Base-by-base conservation (phyloP, 1,140 invertebrate genomes). In the Eriocheir sinensis region DNA sequence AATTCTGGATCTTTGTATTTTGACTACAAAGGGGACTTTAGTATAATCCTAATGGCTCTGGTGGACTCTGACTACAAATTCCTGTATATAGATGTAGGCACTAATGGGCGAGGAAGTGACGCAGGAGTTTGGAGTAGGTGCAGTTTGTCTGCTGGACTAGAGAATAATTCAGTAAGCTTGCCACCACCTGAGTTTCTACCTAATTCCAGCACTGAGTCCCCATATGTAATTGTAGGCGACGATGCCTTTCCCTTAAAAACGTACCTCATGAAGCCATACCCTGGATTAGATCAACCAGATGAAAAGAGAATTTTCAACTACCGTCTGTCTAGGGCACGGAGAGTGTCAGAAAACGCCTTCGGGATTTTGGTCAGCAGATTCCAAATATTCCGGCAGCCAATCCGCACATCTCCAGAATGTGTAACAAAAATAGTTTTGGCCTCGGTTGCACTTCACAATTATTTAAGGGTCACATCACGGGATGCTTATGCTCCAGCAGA, bases 221-320 rank as follows among this genome's bases (percentile, higher is more conserved):
- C 81, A 2, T 85, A 85, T 34, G 30, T 85, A 21, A 85, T 85
- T 40, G 81, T 34, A 32, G 81, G 81, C 21, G 81, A 85, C 34
- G 81, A 85, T 85, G 38, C 81, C 2, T 85, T 85, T 27, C 81
- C 81, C 3, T 30, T 85, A 9, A 85, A 85, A 21, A 85, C 81
- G 3, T 85, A 85, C 81, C 81, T 85, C 9, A 85, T 85, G 81
- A 85, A 85, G n/a, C 81, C 81, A 34, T 85, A 85, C 38, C 79
- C 27, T 8, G 79, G 79, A 30, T n/a, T n/a, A n/a, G n/a, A n/a
- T n/a, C n/a, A n/a, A n/a, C n/a, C n/a, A n/a, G n/a, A n/a, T n/a
- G n/a, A n/a, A n/a, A n/a, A n/a, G n/a, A n/a, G n/a, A n/a, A n/a
- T n/a, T n/a, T n/a, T n/a, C n/a, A n/a, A n/a, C n/a, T n/a, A n/a